Conservation (phyloP, 1,140 invertebrate species). For the Macrotrachela quadricornifera region DNA sequence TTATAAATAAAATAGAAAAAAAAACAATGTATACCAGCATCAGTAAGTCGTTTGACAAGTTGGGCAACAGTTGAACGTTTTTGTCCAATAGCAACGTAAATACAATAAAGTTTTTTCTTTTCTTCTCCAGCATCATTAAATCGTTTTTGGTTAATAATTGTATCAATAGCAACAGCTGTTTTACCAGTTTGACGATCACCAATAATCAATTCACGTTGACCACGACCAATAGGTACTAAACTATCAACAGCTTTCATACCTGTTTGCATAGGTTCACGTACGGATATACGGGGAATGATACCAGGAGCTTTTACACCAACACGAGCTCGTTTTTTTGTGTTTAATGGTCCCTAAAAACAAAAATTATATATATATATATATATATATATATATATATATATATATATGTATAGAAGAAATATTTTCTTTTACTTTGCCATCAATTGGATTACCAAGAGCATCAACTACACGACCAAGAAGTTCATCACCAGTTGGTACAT, state of each 20-base stretch:
- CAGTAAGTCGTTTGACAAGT: constrained; percentile 87
- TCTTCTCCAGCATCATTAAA: constrained; percentile 89
- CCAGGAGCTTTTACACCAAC: constrained; percentile 97
- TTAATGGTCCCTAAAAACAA: constrained; percentile 22
- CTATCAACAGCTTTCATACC: constrained; percentile 99
- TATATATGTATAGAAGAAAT: no score
- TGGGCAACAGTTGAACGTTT: constrained; percentile 98
- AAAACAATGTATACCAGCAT: constrained; percentile 35
- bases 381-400: no score
- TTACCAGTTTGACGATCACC: constrained; percentile 99
- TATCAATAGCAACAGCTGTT: constrained; percentile 96
- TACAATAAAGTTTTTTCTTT: constrained; percentile 98
- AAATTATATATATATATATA: no score
- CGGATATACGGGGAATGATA: constrained; percentile 95
- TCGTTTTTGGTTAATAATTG: constrained; percentile 97
- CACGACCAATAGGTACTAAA: constrained; percentile 92
- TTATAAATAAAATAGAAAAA: no score
- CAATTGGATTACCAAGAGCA: constrained; percentile 71
- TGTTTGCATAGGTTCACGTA: constrained; percentile 97
- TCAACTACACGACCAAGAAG: constrained; percentile 92
- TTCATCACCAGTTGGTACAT: constrained; percentile 87
- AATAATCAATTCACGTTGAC: constrained; percentile 99
- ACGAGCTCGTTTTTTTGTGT: constrained; percentile 46
- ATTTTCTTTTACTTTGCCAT: constrained; percentile 46
- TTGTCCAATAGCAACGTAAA: constrained; percentile 98